Conservation (phyloP, 2,113 vertebrate genomes). For the Gavialis gangeticus region DNA sequence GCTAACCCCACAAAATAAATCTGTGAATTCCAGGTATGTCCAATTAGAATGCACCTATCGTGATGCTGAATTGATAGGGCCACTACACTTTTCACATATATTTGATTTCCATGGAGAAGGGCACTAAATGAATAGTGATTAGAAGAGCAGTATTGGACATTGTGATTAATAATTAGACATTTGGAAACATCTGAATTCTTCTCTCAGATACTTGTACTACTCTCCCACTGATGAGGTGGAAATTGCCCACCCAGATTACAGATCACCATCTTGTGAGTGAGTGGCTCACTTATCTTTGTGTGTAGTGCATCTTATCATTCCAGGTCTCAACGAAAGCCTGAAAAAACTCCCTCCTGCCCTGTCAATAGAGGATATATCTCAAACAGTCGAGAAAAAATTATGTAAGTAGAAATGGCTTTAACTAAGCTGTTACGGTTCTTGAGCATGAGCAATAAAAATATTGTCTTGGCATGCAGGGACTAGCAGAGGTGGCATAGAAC, state of each 20-base stretch:
- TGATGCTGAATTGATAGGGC: not conserved
- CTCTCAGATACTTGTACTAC: not conserved
- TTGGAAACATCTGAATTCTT: rapidly evolving
- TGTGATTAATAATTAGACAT: not conserved
- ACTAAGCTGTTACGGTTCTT: not conserved
- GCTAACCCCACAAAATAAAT: rapidly evolving
- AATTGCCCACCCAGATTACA: not conserved
- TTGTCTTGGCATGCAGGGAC: not conserved
- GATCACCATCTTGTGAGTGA: conserved; percentile 6
- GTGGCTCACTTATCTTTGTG: conserved; percentile 23
- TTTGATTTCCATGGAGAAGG: not conserved
- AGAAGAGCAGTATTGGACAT: not conserved
- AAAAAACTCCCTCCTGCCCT: conserved; percentile 76
- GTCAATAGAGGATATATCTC: conserved; percentile 75
- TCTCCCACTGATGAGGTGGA: not conserved
- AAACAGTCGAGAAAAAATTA: conserved; percentile 75
- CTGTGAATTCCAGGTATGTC: not conserved
- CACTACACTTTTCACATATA: not conserved
- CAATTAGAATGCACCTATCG: not conserved
- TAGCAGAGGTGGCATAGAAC: no score
- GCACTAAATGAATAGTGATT: not conserved
- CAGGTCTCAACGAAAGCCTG: conserved; percentile 78
- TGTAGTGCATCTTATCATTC: conserved; percentile 82
- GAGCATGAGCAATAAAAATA: not conserved
- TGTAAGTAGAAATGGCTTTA: conserved; percentile 68